Evolutionary conservation across 2,113 vertebrate species (phyloP), one percentile per base, ranked within the genome.

Genomic region (Megaleporinus macrocephalus): DNA sequence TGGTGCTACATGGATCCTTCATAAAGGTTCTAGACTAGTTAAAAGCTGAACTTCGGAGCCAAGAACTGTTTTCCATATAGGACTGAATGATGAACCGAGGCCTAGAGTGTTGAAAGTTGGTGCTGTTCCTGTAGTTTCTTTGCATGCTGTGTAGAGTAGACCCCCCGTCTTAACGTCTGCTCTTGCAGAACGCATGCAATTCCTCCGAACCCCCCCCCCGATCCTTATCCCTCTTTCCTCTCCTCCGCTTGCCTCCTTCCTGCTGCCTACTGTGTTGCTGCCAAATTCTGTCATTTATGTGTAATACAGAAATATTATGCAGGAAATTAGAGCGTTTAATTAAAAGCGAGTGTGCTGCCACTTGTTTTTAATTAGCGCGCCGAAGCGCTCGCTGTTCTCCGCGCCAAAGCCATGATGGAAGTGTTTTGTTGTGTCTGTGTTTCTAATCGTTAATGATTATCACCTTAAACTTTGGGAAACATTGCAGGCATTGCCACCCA

Each of bases 221-320:
- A 51, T 16, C 14, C 9, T 16, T 18, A 16, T 51, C 49, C 49
- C 5, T 2, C 2, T 15, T 51, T 51, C 49, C 49, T 51, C 49
- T 51, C 49, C 49, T 51, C 49, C 9, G 49, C 49, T 5, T 57
- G 55, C 41, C 1, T 57, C 51, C 26, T 36, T 89, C 95, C 41
- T 94, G 95, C 93, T 5, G 3, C 55, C 22, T 22, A 44, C 41
- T 44, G 41, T 57, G 55, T 51, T 4, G 20, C 1, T 61, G 57
- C n/a, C 3, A 61, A 26, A 92, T 89, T 87, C 94, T 90, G 86
- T 87, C 85, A 88, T 91, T 95, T 96, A 95, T 9, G 89, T 69
- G 89, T 95, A 44, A 95, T 95, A 87, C 91, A 89, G 94, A 95
- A 95, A 82, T 86, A 76, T 36, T n/a, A 68, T 69, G 49, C 22